phyloP scores from a whole-genome alignment of 2,797 vertebrate genomes.

The Rhinogobio ventralis region DNA sequence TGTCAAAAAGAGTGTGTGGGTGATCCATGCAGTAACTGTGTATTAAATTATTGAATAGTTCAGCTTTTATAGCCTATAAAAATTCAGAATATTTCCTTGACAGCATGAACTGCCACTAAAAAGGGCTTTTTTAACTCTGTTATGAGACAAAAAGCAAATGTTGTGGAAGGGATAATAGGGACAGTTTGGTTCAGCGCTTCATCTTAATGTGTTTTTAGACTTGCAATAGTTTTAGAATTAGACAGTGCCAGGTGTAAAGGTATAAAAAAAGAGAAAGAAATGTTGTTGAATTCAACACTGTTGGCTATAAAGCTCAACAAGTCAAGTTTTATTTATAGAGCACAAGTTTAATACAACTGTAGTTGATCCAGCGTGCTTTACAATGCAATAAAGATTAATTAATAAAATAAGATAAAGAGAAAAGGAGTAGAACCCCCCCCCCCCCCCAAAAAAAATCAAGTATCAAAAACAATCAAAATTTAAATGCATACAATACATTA shows the following conservation, averaged over 20 bases:
- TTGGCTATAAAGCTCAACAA: neutral
- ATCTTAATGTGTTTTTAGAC: neutral
- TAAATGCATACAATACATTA: no score
- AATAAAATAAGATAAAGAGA: no score
- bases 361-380: no score
- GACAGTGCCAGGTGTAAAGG: neutral
- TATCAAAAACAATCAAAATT: no score
- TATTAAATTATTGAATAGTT: constrained; percentile 2
- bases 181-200: neutral
- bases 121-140: neutral
- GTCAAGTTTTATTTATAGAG: no score
- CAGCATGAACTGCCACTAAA: neutral
- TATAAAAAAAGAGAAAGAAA: neutral
- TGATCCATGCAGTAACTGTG: constrained; percentile 17
- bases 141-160: neutral
- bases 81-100: neutral
- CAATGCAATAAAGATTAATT: no score
- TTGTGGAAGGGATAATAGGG: neutral
- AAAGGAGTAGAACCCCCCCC: no score
- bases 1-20: constrained; percentile 31
- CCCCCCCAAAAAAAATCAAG: no score
- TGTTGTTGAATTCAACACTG: neutral
- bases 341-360: no score
- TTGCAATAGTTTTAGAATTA: neutral
- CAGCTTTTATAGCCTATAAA: constrained; percentile 19